Evolutionary conservation across 1,140 invertebrate species (phyloP).

Genomic region (Propsilocerus akamusi): DNA sequence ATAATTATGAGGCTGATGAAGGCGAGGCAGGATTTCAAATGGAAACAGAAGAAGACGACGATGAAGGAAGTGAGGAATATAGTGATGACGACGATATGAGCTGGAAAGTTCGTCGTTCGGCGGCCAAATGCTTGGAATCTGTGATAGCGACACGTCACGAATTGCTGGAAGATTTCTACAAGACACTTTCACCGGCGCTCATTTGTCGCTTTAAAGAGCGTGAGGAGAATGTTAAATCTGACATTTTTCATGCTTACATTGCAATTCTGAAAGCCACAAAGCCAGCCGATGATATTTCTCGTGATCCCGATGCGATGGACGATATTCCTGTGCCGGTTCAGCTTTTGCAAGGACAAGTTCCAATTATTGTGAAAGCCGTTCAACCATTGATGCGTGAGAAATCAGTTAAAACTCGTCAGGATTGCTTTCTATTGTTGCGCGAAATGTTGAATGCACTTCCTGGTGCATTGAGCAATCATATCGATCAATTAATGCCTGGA

Average conservation of each 20-base stretch:
- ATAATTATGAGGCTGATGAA: constrained; percentile 76
- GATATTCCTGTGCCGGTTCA: constrained; percentile 41
- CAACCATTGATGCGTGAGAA: constrained; percentile 84
- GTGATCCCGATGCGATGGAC: constrained; percentile 63
- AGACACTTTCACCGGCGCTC: constrained; percentile 68
- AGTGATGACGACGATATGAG: constrained; percentile 99
- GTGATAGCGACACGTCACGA: constrained; percentile 84
- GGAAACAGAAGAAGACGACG: constrained; percentile 44
- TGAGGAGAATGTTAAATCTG: constrained; percentile 97
- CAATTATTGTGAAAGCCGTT: constrained; percentile 63
- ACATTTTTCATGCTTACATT: constrained; percentile 93
- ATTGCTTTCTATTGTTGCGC: constrained; percentile 76
- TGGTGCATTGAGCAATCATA: constrained; percentile 68
- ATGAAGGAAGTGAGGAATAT: constrained; percentile 79
- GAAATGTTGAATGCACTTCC: constrained; percentile 81
- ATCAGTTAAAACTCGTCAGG: constrained; percentile 80
- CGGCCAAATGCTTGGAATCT: constrained; percentile 94
- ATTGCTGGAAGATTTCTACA: constrained; percentile 78
- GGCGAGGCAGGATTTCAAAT: constrained; percentile 38
- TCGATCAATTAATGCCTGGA: constrained; percentile 70
- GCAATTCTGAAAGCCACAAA: constrained; percentile 79
- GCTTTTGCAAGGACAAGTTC: constrained; percentile 44
- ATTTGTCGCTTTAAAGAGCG: constrained; percentile 92
- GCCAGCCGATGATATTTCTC: constrained; percentile 37
- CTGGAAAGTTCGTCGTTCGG: constrained; percentile 90